phyloP scores from a whole-genome alignment of 1,140 invertebrate species.

The Acyrthosiphon pisum region DNA sequence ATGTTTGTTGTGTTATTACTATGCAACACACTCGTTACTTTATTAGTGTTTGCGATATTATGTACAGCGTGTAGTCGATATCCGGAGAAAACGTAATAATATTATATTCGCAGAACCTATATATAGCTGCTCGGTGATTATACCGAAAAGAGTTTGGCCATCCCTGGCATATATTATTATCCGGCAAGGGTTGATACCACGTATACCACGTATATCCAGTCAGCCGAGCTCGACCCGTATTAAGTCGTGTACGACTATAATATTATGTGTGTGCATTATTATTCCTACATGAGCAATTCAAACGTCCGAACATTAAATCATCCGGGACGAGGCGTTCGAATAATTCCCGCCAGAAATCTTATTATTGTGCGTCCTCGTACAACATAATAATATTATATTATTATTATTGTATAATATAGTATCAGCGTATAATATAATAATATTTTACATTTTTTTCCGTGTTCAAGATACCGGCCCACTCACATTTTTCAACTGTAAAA shows the following conservation, averaged over 20 bases:
- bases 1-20: too few relatives aligned
- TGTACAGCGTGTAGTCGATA: too few relatives aligned
- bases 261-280: background rate
- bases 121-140: too few relatives aligned
- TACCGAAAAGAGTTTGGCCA: too few relatives aligned
- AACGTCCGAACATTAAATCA: background rate
- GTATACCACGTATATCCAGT: background rate
- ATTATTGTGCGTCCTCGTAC: background rate
- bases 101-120: too few relatives aligned
- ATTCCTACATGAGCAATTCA: background rate
- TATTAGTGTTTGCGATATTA: background rate
- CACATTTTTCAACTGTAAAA: too few relatives aligned
- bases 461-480: too few relatives aligned
- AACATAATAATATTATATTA: background rate
- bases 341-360: background rate
- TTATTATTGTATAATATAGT: background rate
- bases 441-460: too few relatives aligned
- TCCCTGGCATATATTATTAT: too few relatives aligned
- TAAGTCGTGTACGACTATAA: background rate
- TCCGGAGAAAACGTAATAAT: too few relatives aligned
- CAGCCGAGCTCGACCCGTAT: background rate
- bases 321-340: background rate
- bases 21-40: background rate
- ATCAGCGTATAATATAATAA: background rate
- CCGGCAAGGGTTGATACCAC: too few relatives aligned